phyloP scores from a whole-genome alignment of 2,888 invertebrate species.

The Dermolepida albohirtum region DNA sequence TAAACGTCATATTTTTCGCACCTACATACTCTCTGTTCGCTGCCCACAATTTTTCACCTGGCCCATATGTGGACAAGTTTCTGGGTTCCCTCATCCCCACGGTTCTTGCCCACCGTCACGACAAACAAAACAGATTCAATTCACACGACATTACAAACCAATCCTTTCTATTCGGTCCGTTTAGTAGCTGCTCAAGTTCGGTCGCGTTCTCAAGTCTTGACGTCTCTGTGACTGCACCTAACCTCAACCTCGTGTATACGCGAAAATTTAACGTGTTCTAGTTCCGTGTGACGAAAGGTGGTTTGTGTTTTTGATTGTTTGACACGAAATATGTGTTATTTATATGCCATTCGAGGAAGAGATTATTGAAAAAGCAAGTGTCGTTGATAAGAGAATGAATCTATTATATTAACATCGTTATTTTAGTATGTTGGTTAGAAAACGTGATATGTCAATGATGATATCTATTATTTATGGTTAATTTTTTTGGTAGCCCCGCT shows the following conservation, averaged over 20 bases:
- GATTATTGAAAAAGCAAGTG: too few species aligned
- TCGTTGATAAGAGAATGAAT: too few species aligned
- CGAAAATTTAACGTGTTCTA: background rate
- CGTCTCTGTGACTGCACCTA: constrained; percentile 1
- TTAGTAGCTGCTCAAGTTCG: constrained; percentile 29
- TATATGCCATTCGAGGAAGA: too few species aligned
- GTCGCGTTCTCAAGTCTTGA: constrained; percentile 14
- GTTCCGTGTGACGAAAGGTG: too few species aligned
- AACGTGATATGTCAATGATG: constrained; percentile 27
- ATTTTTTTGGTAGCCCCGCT: background rate
- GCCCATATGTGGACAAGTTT: constrained; percentile 46
- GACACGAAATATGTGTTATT: too few species aligned
- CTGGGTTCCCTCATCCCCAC: constrained; percentile 24
- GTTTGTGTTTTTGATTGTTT: too few species aligned
- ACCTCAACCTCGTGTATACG: background rate
- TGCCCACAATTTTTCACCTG: constrained; percentile 45
- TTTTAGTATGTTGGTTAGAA: constrained; percentile 4
- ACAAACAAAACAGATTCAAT: constrained; percentile 26
- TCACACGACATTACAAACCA: constrained; percentile 15
- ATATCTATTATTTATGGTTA: background rate
- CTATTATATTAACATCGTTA: constrained; percentile 3
- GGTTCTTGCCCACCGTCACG: background rate
- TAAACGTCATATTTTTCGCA: constrained; percentile 13
- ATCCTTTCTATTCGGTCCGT: constrained; percentile 26
- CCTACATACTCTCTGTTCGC: constrained; percentile 21